Base-by-base conservation (phyloP, 2,113 vertebrate genomes). In the Saguinus imperator region DNA sequence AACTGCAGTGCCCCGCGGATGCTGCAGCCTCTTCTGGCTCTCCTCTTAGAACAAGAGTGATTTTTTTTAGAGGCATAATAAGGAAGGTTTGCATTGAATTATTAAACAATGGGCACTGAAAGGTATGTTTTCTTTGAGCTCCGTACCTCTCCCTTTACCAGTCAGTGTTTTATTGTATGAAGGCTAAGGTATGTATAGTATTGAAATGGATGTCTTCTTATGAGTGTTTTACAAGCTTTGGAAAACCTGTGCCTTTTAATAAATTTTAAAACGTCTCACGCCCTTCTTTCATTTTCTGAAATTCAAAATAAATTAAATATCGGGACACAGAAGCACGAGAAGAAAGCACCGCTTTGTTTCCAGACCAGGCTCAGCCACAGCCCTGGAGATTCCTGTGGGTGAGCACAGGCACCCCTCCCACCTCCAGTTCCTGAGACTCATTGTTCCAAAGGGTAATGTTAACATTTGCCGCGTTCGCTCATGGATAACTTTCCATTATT, bases 331-430 rank as follows among this genome's bases (percentile, higher is more conserved):
- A 95, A 77, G 37, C 70, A 21, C 8, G 18, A 45, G 93, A 94
- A 97, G 88, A 97, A 97, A 97, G 90, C 68, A 20, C 4, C 6
- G 57, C 92, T 97, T 95, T 97, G 94, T 97, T 94, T 94, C 83
- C 70, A 80, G 48, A 43, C 43, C 70, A 64, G 87, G 58, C 76
- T 32, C 13, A 35, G 23, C 45, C 2, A 1, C 64, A 27, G 43
- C 85, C 88, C 64, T 45, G 17, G 91, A 90, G 77, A 93, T 27
- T 45, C 40, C 77, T 83, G 79, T 32, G 75, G 61, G 75, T 4
- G 16, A 4, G 12, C 68, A 25, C 27, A 32, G 18, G 43, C 75
- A 0, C 25, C 43, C 43, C 43, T 48, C 25, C 76, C 76, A 9
- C 29, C 45, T 29, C 45, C 64, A 3, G 70, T 25, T 92, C 45